Evolutionary conservation across 2,113 vertebrate species (phyloP).

Genomic region (Neogobius melanostomus): DNA sequence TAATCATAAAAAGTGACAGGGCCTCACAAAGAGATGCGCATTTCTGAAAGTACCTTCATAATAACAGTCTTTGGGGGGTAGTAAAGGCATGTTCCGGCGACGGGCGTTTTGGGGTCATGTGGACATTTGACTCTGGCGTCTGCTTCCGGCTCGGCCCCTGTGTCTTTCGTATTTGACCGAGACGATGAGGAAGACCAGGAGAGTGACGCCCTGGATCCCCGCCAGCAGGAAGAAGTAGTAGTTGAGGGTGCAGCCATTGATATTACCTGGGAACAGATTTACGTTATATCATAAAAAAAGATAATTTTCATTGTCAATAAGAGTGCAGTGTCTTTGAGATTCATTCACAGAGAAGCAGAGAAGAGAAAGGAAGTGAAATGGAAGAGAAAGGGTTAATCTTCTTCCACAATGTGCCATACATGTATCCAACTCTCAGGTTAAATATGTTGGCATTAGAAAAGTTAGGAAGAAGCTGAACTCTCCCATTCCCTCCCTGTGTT

Average conservation of each 20-base stretch:
- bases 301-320: too few relatives aligned
- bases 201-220: constrained; percentile 88
- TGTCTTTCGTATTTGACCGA: constrained; percentile 90
- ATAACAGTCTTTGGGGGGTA: constrained; percentile 24
- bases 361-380: too few relatives aligned
- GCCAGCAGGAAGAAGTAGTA: constrained; percentile 97
- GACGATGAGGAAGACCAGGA: constrained; percentile 90
- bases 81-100: constrained; percentile 7
- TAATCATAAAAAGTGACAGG: constrained; percentile 8
- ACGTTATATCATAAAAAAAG: too few relatives aligned
- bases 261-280: constrained; percentile 91
- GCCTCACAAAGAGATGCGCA: constrained; percentile 8
- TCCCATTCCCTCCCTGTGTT: too few relatives aligned
- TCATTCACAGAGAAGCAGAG: too few relatives aligned
- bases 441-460: too few relatives aligned
- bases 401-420: too few relatives aligned
- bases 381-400: too few relatives aligned
- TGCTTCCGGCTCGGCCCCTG: constrained; percentile 54
- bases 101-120: constrained; percentile 55
- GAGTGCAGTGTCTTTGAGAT: too few relatives aligned
- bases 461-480: too few relatives aligned
- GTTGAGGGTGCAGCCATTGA: constrained; percentile 90
- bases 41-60: not conserved
- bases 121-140: constrained; percentile 52
- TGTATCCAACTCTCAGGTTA: too few relatives aligned